These are phyloP conservation scores for Hedychridium roseum DNA, from an alignment of 2,888 invertebrate genomes.

Conservation along the genomic window DNA sequence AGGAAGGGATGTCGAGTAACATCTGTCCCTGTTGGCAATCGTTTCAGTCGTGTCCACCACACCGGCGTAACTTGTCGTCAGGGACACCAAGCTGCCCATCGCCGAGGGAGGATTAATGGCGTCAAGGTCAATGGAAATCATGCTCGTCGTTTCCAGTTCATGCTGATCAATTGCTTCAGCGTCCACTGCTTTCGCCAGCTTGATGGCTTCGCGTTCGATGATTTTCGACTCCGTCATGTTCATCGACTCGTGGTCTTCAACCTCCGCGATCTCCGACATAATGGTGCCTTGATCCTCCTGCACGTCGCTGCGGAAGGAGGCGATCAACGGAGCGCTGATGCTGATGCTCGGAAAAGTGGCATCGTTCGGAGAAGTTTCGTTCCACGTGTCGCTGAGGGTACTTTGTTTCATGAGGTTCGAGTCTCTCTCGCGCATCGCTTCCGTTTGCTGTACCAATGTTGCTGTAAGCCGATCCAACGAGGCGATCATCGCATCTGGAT, in stretches of 20 bases:
- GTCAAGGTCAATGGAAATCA: conserved; percentile 75
- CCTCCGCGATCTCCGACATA: conserved; percentile 35
- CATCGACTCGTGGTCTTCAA: conserved; percentile 21
- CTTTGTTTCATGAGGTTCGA: conserved; percentile 60
- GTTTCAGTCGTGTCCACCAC: conserved; percentile 37
- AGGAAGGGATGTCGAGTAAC: conserved; percentile 47
- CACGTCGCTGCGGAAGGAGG: conserved; percentile 73
- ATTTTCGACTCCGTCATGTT: conserved; percentile 76
- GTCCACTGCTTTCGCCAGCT: conserved; percentile 70
- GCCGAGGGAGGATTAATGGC: conserved; percentile 80
- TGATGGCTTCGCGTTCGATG: conserved; percentile 80
- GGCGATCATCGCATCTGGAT: conserved; percentile 75
- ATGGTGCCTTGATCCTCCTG: conserved; percentile 54
- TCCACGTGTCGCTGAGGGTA: conserved; percentile 75
- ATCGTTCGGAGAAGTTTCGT: conserved; percentile 82
- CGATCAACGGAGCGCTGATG: conserved; percentile 76
- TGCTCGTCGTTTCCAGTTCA: conserved; percentile 41
- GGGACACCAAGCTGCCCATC: conserved; percentile 74
- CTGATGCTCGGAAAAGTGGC: conserved; percentile 84
- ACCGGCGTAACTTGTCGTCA: conserved; percentile 64
- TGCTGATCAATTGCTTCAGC: conserved; percentile 60
- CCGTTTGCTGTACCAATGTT: conserved; percentile 72
- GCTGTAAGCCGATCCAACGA: conserved; percentile 73
- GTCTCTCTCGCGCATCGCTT: conserved; percentile 67
- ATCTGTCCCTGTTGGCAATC: conserved; percentile 38